These are phyloP conservation scores for Campoplex nolae DNA, from an alignment of 2,888 invertebrate genomes.

Conservation along the genomic window DNA sequence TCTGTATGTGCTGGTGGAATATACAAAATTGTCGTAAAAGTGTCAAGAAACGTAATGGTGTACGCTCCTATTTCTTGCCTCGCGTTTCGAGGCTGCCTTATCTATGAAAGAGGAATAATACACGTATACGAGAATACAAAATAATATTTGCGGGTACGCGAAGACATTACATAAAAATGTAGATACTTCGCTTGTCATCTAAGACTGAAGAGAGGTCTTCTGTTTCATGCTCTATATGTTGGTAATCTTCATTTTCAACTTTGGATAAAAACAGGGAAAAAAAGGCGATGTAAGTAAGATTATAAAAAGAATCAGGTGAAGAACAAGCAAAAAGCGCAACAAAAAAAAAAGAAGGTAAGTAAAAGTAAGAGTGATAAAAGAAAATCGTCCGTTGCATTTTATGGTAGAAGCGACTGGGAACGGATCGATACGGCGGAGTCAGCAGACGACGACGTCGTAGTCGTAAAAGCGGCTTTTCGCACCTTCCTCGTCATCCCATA, in stretches of 20 bases:
- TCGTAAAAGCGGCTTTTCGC: constrained; percentile 65
- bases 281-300: not conserved
- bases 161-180: not conserved
- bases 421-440: constrained; percentile 55
- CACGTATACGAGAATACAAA: constrained; percentile 30
- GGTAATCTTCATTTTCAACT: not conserved
- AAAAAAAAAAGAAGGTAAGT: not conserved
- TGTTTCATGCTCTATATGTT: not conserved
- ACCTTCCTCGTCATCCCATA: constrained; percentile 48
- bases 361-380: constrained; percentile 31
- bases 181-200: constrained; percentile 70
- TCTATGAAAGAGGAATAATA: constrained; percentile 36
- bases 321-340: constrained; percentile 5
- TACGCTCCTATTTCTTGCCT: constrained; percentile 31
- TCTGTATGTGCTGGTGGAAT: constrained; percentile 44
- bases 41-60: constrained; percentile 49
- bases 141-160: constrained; percentile 62
- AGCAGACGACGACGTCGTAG: constrained; percentile 45
- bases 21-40: constrained; percentile 64
- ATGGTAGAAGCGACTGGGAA: constrained; percentile 1
- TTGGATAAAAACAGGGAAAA: not conserved
- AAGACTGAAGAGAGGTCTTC: constrained; percentile 14
- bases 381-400: constrained; percentile 31
- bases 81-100: constrained; percentile 29
- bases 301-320: not conserved